Percentiles rank a stretch among this genome's conserved stretches.
Evolutionary conservation across 2,888 invertebrate species (phyloP).

Genomic region (Ctena decussata): DNA sequence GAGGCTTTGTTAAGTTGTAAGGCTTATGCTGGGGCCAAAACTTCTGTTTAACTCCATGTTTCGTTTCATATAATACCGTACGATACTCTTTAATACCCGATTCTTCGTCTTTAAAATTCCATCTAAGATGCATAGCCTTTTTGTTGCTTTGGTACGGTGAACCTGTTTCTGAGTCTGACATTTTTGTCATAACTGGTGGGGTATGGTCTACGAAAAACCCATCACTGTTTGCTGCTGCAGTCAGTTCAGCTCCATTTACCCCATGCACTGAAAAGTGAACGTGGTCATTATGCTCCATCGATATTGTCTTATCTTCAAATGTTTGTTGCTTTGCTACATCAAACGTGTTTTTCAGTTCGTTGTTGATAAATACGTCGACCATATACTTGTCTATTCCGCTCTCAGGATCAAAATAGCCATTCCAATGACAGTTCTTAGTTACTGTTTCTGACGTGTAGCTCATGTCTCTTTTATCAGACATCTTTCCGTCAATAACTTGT

Average conservation of each 20-base stretch:
- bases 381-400: conserved; percentile 56
- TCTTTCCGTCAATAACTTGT: conserved; percentile 46
- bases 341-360: conserved; percentile 42
- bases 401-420: conserved; percentile 58
- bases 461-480: conserved; percentile 18
- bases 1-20: conserved; percentile 41
- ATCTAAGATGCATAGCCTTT: conserved; percentile 51
- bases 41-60: conserved; percentile 61
- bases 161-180: conserved; percentile 40
- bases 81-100: conserved; percentile 72
- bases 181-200: conserved; percentile 45
- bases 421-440: conserved; percentile 35
- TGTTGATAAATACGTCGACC: conserved; percentile 58
- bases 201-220: conserved; percentile 70
- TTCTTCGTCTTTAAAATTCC: conserved; percentile 70
- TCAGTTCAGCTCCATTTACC: conserved; percentile 64
- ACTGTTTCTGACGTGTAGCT: conserved; percentile 57
- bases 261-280: conserved; percentile 57
- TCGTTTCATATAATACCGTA: conserved; percentile 61
- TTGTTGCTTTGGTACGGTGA: conserved; percentile 57
- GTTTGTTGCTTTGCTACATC: conserved; percentile 20
- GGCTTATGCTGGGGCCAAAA: conserved; percentile 57
- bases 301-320: conserved; percentile 62
- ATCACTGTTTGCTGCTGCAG: conserved; percentile 33
- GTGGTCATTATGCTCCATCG: conserved; percentile 54